Conservation (phyloP, 2,797 vertebrate genomes). For the Emydoidea blandingii region DNA sequence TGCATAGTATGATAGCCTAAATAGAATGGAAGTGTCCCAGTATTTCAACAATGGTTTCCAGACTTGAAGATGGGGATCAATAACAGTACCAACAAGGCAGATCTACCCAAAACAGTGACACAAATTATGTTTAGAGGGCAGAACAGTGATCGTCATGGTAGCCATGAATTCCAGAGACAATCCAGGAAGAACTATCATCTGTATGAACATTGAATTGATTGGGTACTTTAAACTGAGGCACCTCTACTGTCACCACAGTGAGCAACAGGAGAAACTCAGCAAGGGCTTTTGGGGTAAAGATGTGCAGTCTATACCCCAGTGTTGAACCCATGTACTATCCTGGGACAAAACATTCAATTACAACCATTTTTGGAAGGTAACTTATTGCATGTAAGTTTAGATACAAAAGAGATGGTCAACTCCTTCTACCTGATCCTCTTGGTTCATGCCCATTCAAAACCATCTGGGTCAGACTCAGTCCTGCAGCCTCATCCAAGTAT, state of each 20-base stretch:
- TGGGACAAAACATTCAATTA: fast-evolving
- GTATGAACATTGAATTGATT: not conserved
- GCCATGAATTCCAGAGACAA: not conserved
- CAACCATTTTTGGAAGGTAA: not conserved
- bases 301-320: no score
- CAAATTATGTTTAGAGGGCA: not conserved
- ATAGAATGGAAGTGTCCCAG: not conserved
- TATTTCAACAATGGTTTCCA: no score
- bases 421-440: not conserved
- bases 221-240: not conserved
- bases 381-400: not conserved
- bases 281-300: not conserved
- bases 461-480: not conserved
- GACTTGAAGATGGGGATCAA: not conserved
- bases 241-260: not conserved
- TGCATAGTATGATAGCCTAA: not conserved
- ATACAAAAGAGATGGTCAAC: not conserved
- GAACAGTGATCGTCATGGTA: not conserved
- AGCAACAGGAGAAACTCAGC: not conserved
- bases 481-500: not conserved
- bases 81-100: not conserved
- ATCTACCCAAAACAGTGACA: not conserved
- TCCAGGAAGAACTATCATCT: not conserved
- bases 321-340: not conserved
- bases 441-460: not conserved